Evolutionary conservation across 2,888 invertebrate genomes (phyloP).

Genomic region (Polymixis lichenea): DNA sequence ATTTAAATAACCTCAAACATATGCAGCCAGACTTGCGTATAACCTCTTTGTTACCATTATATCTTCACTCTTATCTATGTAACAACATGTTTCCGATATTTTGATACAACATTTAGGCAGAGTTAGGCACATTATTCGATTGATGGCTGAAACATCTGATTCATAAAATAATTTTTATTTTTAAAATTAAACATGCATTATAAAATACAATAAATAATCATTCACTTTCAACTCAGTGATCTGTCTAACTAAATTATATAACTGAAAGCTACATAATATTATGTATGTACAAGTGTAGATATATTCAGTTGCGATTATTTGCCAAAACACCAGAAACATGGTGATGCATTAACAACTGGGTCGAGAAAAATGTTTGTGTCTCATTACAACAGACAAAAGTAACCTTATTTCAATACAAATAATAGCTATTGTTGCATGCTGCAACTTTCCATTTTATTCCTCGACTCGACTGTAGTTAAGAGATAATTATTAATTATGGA

Average conservation of each 20-base stretch:
- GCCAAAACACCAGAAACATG: conserved; percentile 76
- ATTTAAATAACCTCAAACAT: conserved; percentile 76
- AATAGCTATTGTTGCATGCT: conserved; percentile 51
- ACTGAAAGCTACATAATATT: conserved; percentile 58
- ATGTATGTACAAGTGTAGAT: conserved; percentile 63
- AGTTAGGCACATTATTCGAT: conserved; percentile 65
- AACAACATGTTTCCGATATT: conserved; percentile 79
- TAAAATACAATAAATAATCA: conserved; percentile 59
- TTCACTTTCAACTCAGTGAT: conserved; percentile 46
- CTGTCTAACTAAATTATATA: conserved; percentile 51
- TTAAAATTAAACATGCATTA: conserved; percentile 51
- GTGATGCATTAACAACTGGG: conserved; percentile 67
- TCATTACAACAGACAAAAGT: conserved; percentile 56
- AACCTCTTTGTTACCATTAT: conserved; percentile 72
- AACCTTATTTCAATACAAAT: conserved; percentile 45
- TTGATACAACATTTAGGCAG: conserved; percentile 52
- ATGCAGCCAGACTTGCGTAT: conserved; percentile 76
- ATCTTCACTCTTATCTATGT: conserved; percentile 68
- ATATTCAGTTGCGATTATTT: conserved; percentile 43
- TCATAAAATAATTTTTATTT: conserved; percentile 28
- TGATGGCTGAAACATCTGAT: conserved; percentile 48
- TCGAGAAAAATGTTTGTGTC: conserved; percentile 49
- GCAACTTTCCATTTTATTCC: conserved; percentile 46
- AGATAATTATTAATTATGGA: conserved; percentile 81
- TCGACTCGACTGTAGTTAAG: conserved; percentile 69